Base-by-base conservation (phyloP, 2,113 vertebrate genomes). In the Ceuthmochares aereus region DNA sequence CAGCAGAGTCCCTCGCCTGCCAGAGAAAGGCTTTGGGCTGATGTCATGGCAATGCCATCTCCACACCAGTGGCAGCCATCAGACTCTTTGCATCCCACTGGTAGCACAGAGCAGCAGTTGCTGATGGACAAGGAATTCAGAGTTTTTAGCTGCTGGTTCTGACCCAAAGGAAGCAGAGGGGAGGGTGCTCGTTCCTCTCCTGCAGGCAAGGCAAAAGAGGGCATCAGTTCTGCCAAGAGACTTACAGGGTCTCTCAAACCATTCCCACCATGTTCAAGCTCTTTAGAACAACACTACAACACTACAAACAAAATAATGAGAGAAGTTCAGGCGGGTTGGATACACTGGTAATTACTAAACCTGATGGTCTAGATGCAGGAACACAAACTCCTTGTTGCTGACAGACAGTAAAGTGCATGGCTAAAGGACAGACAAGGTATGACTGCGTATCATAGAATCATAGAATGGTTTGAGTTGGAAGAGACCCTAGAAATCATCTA, bases 61-160 rank as follows among this genome's bases (percentile, higher is more conserved):
- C 60, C 34, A 7, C 0, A 5, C 20, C 27, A 1, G 40, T 0
- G 27, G 47, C 2, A 51, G 60, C 4, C 0, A 12, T 52, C 49
- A 43, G 29, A 10, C 30, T 45, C 72, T 63, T 23, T 9, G 27
- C 26, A 23, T 1, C 19, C 37, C 0, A 0, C 4, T 4, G 2
- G 40, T 52, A n/a, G 21, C 2, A 5, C 34, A 22, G 51, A 49
- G 56, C 1, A 1, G 22, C 0, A 1, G 4, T 3, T 4, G 30
- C 36, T 1, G 11, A 34, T 54, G 62, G 52, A 62, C 29, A 68
- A 25, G 1, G 2, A 60, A 40, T 60, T 30, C 45, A 29, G 45
- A n/a, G 22, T 1, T 17, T 19, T 27, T 7, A 34, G 45, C 17
- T 42, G 37, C 56, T 51, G 34, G 20, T 40, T 74, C 56, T 63